phyloP scores from a whole-genome alignment of 2,113 vertebrate genomes.

The Cnemophilus loriae region DNA sequence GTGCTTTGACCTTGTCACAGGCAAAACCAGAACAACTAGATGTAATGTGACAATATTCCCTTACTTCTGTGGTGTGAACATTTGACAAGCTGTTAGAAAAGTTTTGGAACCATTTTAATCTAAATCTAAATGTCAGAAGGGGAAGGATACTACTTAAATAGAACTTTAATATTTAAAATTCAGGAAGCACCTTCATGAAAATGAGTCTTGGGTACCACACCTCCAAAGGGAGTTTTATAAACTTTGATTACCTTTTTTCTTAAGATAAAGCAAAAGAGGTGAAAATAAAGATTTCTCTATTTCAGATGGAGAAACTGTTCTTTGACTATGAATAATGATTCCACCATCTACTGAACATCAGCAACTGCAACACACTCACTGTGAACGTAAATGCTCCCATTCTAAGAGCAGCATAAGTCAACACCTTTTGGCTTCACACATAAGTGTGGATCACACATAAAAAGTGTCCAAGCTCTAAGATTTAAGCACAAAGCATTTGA shows the following conservation, averaged over 20 bases:
- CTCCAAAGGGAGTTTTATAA: not conserved
- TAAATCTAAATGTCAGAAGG: not conserved
- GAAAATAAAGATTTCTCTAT: not conserved
- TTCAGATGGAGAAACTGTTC: not conserved
- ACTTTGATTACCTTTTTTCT: not conserved
- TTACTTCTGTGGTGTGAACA: not conserved
- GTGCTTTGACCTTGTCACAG: not conserved
- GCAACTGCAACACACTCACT: not conserved
- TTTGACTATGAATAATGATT: not conserved
- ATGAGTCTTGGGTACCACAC: not conserved
- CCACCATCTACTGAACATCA: not conserved
- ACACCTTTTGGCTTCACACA: not conserved
- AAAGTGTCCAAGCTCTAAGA: not conserved
- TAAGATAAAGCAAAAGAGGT: not conserved
- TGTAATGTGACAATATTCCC: not conserved
- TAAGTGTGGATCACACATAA: accelerated
- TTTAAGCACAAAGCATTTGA: not conserved
- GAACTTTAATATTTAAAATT: not conserved
- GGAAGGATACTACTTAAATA: not conserved
- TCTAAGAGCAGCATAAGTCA: not conserved
- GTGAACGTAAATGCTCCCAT: not conserved
- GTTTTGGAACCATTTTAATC: not conserved
- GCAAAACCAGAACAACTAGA: not conserved
- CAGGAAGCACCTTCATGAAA: not conserved
- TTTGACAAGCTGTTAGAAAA: not conserved